Conservation (phyloP, 2,797 vertebrate species). For the Malurus leucopterus region DNA sequence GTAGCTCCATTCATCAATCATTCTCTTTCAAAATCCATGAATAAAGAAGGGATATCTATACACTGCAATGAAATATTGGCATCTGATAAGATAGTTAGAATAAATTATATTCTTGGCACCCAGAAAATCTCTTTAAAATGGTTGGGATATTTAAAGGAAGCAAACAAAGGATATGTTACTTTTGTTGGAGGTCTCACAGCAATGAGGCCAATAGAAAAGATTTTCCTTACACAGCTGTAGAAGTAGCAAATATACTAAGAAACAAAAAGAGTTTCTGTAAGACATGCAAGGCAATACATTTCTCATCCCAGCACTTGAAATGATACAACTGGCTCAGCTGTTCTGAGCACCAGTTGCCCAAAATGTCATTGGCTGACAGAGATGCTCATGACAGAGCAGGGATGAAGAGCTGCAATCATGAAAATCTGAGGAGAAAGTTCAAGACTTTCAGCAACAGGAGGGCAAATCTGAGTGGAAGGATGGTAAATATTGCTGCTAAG, state of each 20-base stretch:
- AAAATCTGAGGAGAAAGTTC: background rate
- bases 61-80: background rate
- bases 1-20: slow-evolving; percentile 15
- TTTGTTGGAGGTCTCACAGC: background rate
- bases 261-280: background rate
- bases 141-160: background rate
- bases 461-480: background rate
- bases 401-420: background rate
- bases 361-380: background rate
- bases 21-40: slow-evolving; percentile 21
- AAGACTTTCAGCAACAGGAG: background rate
- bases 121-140: background rate
- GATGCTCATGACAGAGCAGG: background rate
- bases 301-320: background rate
- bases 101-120: background rate
- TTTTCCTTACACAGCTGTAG: background rate
- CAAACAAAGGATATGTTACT: background rate
- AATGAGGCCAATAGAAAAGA: background rate
- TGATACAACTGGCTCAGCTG: background rate
- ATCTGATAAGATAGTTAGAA: background rate
- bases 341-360: background rate
- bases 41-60: background rate
- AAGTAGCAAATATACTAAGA: background rate
- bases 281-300: background rate
- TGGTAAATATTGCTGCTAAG: background rate